phyloP scores from a whole-genome alignment of 2,888 invertebrate genomes.

The Parasteatoda lunata region DNA sequence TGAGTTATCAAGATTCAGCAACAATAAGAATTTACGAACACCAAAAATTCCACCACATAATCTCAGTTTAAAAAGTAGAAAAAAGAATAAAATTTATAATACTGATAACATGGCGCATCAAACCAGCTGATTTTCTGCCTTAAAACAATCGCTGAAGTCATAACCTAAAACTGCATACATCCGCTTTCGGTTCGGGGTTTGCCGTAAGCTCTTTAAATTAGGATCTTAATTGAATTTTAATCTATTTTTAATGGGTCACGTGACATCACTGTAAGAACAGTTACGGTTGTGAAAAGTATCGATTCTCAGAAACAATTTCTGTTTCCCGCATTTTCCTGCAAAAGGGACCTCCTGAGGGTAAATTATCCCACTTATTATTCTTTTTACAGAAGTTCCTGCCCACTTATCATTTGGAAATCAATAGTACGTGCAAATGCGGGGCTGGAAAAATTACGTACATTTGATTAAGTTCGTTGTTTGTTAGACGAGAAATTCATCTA shows the following conservation, averaged over 20 bases:
- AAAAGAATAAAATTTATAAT: background rate
- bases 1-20: too few species aligned
- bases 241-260: constrained; percentile 65
- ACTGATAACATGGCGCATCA: constrained; percentile 36
- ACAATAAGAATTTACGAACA: too few species aligned
- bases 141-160: constrained; percentile 48
- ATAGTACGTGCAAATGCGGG: too few species aligned
- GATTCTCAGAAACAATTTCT: constrained; percentile 9
- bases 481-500: too few species aligned
- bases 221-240: constrained; percentile 65
- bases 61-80: too few species aligned
- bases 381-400: too few species aligned
- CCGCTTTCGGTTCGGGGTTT: constrained; percentile 6
- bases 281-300: constrained; percentile 39
- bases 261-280: constrained; percentile 9
- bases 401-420: too few species aligned
- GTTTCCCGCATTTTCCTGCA: background rate
- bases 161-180: constrained; percentile 33
- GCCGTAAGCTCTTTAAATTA: constrained; percentile 55
- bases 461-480: too few species aligned
- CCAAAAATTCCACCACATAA: too few species aligned
- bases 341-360: constrained; percentile 25
- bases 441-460: too few species aligned
- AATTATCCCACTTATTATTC: constrained; percentile 30
- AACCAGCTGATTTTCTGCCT: constrained; percentile 18